These are phyloP conservation scores for Athrips mouffetella DNA, from an alignment of 2,888 invertebrate species.

Conservation along the genomic window DNA sequence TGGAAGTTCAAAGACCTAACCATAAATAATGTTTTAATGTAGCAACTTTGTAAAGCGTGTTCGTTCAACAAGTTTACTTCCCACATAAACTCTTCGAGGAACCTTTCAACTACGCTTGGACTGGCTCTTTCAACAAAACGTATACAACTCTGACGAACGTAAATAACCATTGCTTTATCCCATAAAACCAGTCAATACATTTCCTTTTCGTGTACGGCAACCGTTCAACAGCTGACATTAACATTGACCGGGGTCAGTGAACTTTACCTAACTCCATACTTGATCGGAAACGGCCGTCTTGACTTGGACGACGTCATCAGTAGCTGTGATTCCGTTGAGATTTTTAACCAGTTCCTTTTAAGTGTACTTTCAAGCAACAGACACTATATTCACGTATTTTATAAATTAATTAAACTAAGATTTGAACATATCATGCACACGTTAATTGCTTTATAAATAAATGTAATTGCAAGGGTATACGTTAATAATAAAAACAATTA, in stretches of 20 bases:
- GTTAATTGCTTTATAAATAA: slow-evolving; percentile 7
- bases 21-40: too few species aligned
- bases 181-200: slow-evolving; percentile 32
- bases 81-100: background rate
- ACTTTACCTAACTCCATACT: slow-evolving; percentile 53
- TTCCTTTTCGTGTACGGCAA: slow-evolving; percentile 27
- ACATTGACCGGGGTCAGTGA: slow-evolving; percentile 61
- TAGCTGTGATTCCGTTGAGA: slow-evolving; percentile 34
- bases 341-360: too few species aligned
- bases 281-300: slow-evolving; percentile 50
- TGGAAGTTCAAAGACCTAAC: background rate
- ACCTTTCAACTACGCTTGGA: slow-evolving; percentile 7
- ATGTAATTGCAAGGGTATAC: background rate
- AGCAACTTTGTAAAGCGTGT: background rate
- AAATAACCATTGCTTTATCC: slow-evolving; percentile 15
- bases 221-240: slow-evolving; percentile 58
- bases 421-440: background rate
- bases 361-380: too few species aligned
- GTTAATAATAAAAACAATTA: background rate
- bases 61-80: background rate
- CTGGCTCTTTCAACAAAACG: slow-evolving; percentile 17
- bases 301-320: slow-evolving; percentile 49
- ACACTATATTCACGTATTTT: too few species aligned
- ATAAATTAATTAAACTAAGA: background rate
- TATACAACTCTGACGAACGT: slow-evolving; percentile 19